phyloP scores from a whole-genome alignment of 1,140 invertebrate species.

The Diachasmimorpha longicaudata region DNA sequence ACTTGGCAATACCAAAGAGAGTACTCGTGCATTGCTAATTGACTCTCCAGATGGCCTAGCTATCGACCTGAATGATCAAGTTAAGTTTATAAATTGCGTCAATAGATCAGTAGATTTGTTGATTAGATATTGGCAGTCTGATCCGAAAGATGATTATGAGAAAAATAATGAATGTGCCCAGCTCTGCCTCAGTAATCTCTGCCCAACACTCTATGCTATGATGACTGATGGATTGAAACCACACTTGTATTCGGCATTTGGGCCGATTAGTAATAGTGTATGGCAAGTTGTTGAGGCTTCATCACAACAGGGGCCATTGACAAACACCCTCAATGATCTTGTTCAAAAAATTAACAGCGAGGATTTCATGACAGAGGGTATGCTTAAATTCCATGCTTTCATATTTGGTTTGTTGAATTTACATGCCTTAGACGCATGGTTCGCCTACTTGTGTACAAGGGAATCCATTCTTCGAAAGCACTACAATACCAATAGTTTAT shows the following conservation, averaged over 20 bases:
- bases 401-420: constrained; percentile 87
- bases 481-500: constrained; percentile 75
- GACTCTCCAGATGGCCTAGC: constrained; percentile 32
- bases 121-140: constrained; percentile 60
- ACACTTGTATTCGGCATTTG: constrained; percentile 83
- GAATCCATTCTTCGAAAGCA: constrained; percentile 84
- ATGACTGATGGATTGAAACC: constrained; percentile 84
- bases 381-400: constrained; percentile 89
- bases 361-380: constrained; percentile 81
- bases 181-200: constrained; percentile 75
- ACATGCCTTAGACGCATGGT: constrained; percentile 83
- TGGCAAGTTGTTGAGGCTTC: constrained; percentile 89
- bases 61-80: constrained; percentile 58
- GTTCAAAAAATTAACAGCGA: constrained; percentile 85
- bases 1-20: not conserved
- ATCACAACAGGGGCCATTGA: constrained; percentile 84
- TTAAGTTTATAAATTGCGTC: constrained; percentile 70
- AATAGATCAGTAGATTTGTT: constrained; percentile 72
- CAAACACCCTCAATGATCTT: constrained; percentile 84
- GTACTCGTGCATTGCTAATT: not conserved
- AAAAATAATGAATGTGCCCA: constrained; percentile 67
- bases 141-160: constrained; percentile 44
- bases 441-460: constrained; percentile 80
- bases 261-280: constrained; percentile 83
- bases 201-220: constrained; percentile 83